A percentile compares a stretch with the other conserved stretches of the same genome.
Evolutionary conservation across 2,797 vertebrate species (phyloP).

Genomic region (Gadopsis marmoratus): DNA sequence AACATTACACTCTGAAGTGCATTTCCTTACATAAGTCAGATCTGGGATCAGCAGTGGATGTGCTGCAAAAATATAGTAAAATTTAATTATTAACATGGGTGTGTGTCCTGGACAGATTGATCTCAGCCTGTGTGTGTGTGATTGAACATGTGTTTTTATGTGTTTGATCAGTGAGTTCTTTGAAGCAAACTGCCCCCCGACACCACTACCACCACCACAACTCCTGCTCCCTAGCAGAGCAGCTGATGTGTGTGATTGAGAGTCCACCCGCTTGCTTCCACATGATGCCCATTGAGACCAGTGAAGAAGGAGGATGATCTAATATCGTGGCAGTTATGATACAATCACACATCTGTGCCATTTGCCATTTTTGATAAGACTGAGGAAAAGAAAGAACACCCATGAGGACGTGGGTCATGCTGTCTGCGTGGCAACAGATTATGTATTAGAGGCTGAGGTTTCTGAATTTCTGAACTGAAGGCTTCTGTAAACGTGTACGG

Average conservation of each 20-base stretch:
- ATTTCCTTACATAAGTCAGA: background rate
- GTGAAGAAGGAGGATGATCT: slow-evolving; percentile 53
- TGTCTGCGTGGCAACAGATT: slow-evolving; percentile 4
- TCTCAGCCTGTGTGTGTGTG: slow-evolving; percentile 28
- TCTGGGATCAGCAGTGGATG: background rate
- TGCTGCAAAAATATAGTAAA: background rate
- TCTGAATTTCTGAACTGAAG: slow-evolving; percentile 9
- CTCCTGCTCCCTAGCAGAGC: slow-evolving; percentile 20
- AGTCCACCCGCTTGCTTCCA: slow-evolving; percentile 57
- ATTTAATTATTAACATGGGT: slow-evolving; percentile 17
- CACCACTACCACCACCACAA: background rate
- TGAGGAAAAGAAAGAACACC: slow-evolving; percentile 6
- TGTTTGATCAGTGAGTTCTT: slow-evolving; percentile 78
- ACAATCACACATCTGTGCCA: slow-evolving; percentile 47
- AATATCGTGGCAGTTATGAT: slow-evolving; percentile 65
- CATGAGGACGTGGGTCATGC: background rate
- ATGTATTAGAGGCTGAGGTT: background rate
- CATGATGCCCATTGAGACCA: slow-evolving; percentile 49
- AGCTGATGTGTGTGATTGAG: slow-evolving; percentile 69
- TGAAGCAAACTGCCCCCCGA: slow-evolving; percentile 74
- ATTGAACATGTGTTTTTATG: slow-evolving; percentile 25
- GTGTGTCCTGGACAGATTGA: slow-evolving; percentile 11
- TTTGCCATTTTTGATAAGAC: slow-evolving; percentile 41
- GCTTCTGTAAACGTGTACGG: slow-evolving; percentile 2
- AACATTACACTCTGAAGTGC: background rate